phyloP scores from a whole-genome alignment of 1,140 invertebrate genomes.

The Drosophila ironensis region DNA sequence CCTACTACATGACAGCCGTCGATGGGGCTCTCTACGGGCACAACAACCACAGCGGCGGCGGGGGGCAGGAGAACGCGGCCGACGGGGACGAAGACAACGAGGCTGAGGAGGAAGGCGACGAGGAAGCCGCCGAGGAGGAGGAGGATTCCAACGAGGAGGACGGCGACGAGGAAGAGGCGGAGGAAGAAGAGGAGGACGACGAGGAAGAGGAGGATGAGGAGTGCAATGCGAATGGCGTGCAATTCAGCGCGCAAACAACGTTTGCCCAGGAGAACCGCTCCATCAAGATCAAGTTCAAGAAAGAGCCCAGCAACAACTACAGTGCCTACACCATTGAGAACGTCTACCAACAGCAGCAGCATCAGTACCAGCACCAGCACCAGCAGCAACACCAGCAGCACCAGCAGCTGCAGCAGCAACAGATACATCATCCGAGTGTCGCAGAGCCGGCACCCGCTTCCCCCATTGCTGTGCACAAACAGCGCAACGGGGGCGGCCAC shows the following conservation, averaged over 20 bases:
- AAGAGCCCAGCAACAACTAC: slow-evolving; percentile 72
- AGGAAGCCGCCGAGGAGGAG: slow-evolving; percentile 9
- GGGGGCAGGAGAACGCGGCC: slow-evolving; percentile 14
- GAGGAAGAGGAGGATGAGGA: slow-evolving; percentile 35
- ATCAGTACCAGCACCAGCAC: slow-evolving; percentile 15
- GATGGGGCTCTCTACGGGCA: slow-evolving; percentile 45
- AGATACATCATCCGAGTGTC: slow-evolving; percentile 1
- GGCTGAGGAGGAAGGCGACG: slow-evolving; percentile 30
- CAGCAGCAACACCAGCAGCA: slow-evolving; percentile 8
- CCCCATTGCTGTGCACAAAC: slow-evolving; percentile 32
- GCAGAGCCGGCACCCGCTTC: slow-evolving; percentile 27
- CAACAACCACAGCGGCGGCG: slow-evolving; percentile 15
- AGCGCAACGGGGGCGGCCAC: slow-evolving; percentile 58
- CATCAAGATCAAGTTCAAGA: slow-evolving; percentile 78
- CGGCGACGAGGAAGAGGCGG: slow-evolving; percentile 40
- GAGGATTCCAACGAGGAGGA: slow-evolving; percentile 21
- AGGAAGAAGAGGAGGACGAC: slow-evolving; percentile 37
- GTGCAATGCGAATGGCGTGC: slow-evolving; percentile 44
- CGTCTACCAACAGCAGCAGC: slow-evolving; percentile 66
- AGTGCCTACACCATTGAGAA: slow-evolving; percentile 76
- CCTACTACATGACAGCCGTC: slow-evolving; percentile 65
- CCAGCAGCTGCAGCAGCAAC: slow-evolving; percentile 7
- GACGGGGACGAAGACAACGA: slow-evolving; percentile 32
- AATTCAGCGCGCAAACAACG: slow-evolving; percentile 62
- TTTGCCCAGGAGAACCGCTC: slow-evolving; percentile 72